Evolutionary conservation across 2,797 vertebrate species (phyloP).

Genomic region (Bovichtus variegatus): DNA sequence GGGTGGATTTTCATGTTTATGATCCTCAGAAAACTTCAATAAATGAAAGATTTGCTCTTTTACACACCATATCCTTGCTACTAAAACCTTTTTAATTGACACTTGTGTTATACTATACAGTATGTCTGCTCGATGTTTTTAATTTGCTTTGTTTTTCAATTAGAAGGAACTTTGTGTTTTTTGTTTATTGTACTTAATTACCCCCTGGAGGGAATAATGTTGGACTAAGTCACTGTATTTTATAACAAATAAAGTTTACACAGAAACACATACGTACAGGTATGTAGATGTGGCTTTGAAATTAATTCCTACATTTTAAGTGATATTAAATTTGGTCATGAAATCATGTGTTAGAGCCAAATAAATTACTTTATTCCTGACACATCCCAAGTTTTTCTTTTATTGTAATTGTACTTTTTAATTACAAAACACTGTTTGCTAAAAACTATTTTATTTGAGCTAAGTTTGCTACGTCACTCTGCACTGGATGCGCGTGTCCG

Average conservation of each 20-base stretch:
- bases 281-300: slow-evolving; percentile 12
- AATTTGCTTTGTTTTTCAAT: slow-evolving; percentile 11
- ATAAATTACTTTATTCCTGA: background rate
- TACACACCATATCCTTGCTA: background rate
- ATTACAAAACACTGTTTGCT: too few relatives aligned
- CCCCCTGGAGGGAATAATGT: slow-evolving; percentile 1
- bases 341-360: background rate
- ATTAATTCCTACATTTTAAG: background rate
- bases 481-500: background rate
- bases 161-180: background rate
- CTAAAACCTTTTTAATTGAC: background rate
- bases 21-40: background rate
- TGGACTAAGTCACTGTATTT: slow-evolving; percentile 29
- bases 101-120: background rate
- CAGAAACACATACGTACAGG: slow-evolving; percentile 2
- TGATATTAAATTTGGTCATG: background rate
- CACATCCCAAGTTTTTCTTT: background rate
- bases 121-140: slow-evolving; percentile 17
- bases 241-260: slow-evolving; percentile 26
- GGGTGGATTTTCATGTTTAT: slow-evolving; percentile 32
- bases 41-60: slow-evolving; percentile 17
- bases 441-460: background rate
- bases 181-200: background rate
- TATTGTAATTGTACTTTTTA: too few relatives aligned
- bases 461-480: background rate